These are phyloP conservation scores for Albula glossodonta DNA, from an alignment of 2,113 vertebrate species.

Conservation along the genomic window DNA sequence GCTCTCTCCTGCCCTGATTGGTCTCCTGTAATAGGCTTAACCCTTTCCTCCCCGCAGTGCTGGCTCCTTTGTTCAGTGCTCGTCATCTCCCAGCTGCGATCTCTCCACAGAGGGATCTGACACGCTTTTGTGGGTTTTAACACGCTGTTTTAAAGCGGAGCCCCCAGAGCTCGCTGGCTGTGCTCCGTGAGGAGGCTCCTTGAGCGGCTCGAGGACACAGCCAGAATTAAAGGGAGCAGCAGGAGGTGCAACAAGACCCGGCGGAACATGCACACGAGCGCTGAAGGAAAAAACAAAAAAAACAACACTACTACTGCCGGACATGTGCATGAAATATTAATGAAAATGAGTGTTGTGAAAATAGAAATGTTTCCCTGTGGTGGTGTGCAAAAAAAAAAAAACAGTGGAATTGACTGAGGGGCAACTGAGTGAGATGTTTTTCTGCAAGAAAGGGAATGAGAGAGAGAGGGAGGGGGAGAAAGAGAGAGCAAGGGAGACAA, in stretches of 20 bases:
- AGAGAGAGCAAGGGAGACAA: background rate
- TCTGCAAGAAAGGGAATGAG: background rate
- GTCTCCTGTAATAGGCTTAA: conserved; percentile 91
- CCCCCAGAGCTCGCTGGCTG: background rate
- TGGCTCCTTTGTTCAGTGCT: conserved; percentile 34
- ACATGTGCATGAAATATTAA: conserved; percentile 14
- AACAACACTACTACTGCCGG: background rate
- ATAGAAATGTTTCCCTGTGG: background rate
- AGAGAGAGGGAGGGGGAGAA: background rate
- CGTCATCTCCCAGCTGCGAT: conserved; percentile 25
- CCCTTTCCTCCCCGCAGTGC: conserved; percentile 68
- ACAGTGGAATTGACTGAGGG: background rate
- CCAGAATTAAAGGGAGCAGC: background rate
- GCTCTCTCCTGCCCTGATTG: conserved; percentile 92
- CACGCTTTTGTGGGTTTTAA: conserved; percentile 37
- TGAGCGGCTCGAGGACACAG: background rate
- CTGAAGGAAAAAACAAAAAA: background rate
- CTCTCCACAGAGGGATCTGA: conserved; percentile 36
- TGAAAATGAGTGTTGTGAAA: background rate
- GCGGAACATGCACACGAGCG: background rate
- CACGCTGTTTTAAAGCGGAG: background rate
- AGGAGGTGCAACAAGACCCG: background rate
- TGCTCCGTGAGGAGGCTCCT: background rate
- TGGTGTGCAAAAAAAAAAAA: background rate
- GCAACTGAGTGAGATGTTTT: background rate